phyloP scores from a whole-genome alignment of 2,113 vertebrate genomes.

The Murina feae region DNA sequence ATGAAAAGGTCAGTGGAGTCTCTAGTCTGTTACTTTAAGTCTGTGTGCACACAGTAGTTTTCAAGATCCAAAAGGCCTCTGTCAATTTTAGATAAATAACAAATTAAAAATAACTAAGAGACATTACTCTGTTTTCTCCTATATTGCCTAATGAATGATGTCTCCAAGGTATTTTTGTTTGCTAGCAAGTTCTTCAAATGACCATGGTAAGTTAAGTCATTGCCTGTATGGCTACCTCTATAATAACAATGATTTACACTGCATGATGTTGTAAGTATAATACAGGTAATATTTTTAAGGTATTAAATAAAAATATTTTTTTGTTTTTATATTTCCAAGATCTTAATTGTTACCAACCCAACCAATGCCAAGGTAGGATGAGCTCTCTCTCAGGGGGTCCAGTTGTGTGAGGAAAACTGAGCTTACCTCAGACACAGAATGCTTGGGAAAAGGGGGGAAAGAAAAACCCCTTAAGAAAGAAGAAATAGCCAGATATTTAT shows the following conservation, averaged over 20 bases:
- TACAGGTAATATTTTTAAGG: not conserved
- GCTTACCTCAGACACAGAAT: not conserved
- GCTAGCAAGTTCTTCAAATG: not conserved
- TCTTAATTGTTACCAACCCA: not conserved
- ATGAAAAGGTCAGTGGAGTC: not conserved
- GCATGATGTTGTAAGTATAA: not conserved
- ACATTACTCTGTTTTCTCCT: not conserved
- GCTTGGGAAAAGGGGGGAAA: not conserved
- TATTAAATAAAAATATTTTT: not conserved
- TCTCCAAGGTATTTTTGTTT: conserved; percentile 17
- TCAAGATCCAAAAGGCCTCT: not conserved
- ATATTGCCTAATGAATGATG: not conserved
- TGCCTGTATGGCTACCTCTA: not conserved
- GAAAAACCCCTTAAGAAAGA: not conserved
- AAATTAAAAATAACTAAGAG: not conserved
- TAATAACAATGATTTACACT: not conserved
- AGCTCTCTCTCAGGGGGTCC: not conserved
- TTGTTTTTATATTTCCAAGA: not conserved
- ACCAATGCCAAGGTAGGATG: not conserved
- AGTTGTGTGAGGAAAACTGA: not conserved
- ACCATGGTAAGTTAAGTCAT: not conserved
- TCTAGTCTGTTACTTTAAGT: not conserved
- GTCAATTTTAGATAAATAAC: not conserved
- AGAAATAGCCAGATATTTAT: not conserved
- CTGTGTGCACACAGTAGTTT: not conserved